phyloP scores from a whole-genome alignment of 2,113 vertebrate genomes.

The Hyaena hyaena region DNA sequence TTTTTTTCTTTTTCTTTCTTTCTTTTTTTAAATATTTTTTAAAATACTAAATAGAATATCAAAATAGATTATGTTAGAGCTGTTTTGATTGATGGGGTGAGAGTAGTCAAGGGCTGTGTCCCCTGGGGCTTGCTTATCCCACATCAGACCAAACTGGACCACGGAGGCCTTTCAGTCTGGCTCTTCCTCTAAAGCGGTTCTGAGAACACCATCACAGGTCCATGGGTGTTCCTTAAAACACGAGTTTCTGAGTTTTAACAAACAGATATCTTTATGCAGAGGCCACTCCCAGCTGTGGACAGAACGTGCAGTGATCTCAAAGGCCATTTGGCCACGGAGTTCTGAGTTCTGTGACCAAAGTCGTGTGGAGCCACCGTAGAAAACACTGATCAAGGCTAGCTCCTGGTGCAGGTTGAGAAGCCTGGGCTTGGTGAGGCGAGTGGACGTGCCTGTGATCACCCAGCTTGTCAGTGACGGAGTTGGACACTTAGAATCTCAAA shows the following conservation, averaged over 20 bases:
- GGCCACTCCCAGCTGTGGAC: not conserved
- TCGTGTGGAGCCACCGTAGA: not conserved
- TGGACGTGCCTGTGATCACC: rapidly evolving
- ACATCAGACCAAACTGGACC: rapidly evolving
- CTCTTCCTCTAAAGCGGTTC: not conserved
- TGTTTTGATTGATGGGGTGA: not conserved
- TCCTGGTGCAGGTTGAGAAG: not conserved
- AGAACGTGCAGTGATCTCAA: not conserved
- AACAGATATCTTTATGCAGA: not conserved
- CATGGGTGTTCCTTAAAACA: not conserved
- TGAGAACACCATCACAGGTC: rapidly evolving
- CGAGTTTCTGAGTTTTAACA: not conserved
- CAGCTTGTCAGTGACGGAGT: not conserved
- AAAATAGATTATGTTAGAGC: not conserved
- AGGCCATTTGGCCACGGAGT: not conserved
- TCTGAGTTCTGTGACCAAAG: not conserved
- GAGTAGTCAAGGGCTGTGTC: not conserved
- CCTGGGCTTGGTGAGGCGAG: not conserved
- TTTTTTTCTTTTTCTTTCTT: too few species aligned
- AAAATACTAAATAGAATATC: not conserved
- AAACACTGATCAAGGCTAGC: not conserved
- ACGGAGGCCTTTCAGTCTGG: not conserved
- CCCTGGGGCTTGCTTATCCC: not conserved
- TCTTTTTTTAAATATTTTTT: too few species aligned
- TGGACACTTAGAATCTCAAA: too few species aligned